phyloP scores from a whole-genome alignment of 2,888 invertebrate genomes.

The Abrostola triplasia region DNA sequence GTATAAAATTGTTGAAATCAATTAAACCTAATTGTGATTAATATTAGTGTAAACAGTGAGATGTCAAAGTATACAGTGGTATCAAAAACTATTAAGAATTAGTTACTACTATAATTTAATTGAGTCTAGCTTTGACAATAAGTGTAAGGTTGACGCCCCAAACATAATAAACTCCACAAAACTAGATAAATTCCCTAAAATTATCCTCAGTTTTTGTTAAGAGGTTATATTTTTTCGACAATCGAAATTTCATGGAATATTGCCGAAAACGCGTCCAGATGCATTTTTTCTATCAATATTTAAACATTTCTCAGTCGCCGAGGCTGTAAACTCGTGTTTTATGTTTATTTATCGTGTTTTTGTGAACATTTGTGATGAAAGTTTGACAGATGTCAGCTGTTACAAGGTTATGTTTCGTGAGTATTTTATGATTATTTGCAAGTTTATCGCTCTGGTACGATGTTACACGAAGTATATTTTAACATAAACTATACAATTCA shows the following conservation, averaged over 20 bases:
- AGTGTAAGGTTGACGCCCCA: background rate
- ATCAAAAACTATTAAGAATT: constrained; percentile 10
- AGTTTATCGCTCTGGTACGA: constrained; percentile 7
- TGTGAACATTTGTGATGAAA: constrained; percentile 85
- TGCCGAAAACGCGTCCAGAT: constrained; percentile 73
- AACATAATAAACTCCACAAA: constrained; percentile 12
- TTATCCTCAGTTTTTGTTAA: constrained; percentile 50
- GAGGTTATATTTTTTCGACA: constrained; percentile 77
- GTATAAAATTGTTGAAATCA: background rate
- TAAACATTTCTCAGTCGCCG: constrained; percentile 54
- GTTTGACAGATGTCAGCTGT: constrained; percentile 86
- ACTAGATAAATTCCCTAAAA: constrained; percentile 25
- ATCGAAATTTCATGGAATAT: constrained; percentile 77
- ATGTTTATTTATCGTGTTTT: constrained; percentile 70
- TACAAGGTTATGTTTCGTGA: constrained; percentile 66
- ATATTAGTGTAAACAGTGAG: constrained; percentile 45
- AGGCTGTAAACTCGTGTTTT: constrained; percentile 63
- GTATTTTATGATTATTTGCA: constrained; percentile 59
- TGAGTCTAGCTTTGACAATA: background rate
- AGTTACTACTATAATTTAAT: background rate
- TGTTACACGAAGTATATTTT: constrained; percentile 6
- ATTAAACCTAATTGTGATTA: constrained; percentile 17
- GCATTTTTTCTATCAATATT: constrained; percentile 62
- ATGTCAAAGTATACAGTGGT: constrained; percentile 20
- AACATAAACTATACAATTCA: constrained; percentile 13